Base-by-base conservation (phyloP, 2,888 invertebrate species). In the Eubasilissa splendida region DNA sequence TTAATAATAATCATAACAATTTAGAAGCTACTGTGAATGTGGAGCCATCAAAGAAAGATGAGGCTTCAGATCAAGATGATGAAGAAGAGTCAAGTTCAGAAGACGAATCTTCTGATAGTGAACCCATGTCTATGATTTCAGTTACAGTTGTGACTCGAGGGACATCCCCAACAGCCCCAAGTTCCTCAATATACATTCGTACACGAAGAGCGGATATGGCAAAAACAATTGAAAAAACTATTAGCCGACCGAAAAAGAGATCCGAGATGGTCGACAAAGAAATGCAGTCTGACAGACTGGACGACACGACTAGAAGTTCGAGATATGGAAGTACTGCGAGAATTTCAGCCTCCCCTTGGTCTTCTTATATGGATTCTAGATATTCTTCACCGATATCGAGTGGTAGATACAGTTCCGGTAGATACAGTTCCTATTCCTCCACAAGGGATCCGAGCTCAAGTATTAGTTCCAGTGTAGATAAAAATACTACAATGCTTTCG, bases 121-220 rank as follows among this genome's bases (percentile, higher is more conserved):
- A 88, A 77, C 74, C 78, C 4, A 83, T 85, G 14, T 87, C 88
- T 83, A 87, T 88, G 80, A 87, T 91, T 60, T 88, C 92, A 4
- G 87, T 96, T 3, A 90, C 91, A 4, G 92, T 96, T 75, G 90
- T 95, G 3, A 95, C 95, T 0, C 90, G 96, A 80, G 94, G 94
- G 52, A 96, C 96, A 0, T 96, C 96, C 22, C 96, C 96, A 0
- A 95, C 94, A 0, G 93, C 94, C 4, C 93, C 94, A 0, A 93
- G 93, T 0, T 92, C 93, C 0, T 90, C 92, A 0, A 88, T 89
- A 54, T 93, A 93, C 84, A 88, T 93, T 10, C 90, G 95, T 84
- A 92, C 92, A 42, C 91, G 94, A 84, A 91, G 95, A 86, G 92
- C 93, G 0, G 96, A 96, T 84, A 91, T 94, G 85, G 94, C 95